Evolutionary conservation across 2,113 vertebrate genomes (phyloP), one percentile per base, ranked within the genome.

Genomic region (Cheilinus undulatus): DNA sequence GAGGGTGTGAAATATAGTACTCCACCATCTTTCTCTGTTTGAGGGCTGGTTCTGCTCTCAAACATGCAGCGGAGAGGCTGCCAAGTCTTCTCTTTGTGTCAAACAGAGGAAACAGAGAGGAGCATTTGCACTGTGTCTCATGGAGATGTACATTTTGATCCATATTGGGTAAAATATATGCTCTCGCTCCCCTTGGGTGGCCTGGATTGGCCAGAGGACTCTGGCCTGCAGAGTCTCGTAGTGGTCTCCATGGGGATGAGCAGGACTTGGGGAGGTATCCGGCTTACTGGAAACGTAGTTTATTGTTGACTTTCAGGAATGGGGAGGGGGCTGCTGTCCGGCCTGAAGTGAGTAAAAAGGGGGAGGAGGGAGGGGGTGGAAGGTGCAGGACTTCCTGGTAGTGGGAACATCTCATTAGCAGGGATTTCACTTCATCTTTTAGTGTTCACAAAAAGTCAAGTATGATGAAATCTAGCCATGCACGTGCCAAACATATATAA

Each of bases 251-350:
- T 92, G 93, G 92, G 52, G 82, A 92, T 61, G 82, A 70, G 76
- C 67, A 83, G 84, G 82, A 72, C 88, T 28, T 78, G 76, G 60
- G 79, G 81, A 92, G 91, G 86, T 86, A 93, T 94, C 91, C 62
- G 68, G 86, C 86, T 94, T 94, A 93, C 92, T 93, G 92, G 93
- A 93, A 94, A 91, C 84, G 27, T 83, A 77, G 63, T 90, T 92
- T 90, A 92, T 92, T 93, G 91, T 92, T 86, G 91, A 92, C 91
- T 92, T 90, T 90, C 89, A 89, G 92, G 92, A 91, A 92, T 73
- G 87, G 60, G 75, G 72, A 68, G 64, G 79, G 71, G 62, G 67
- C 23, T 12, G 61, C 42, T 14, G 40, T 57, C 24, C 34, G n/a
- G 57, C 11, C 20, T 48, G 71, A 24, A 1, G 22, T 10, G 23